Evolutionary conservation across 2,888 invertebrate species (phyloP).

Genomic region (Ashinkailepas kermadecensis): DNA sequence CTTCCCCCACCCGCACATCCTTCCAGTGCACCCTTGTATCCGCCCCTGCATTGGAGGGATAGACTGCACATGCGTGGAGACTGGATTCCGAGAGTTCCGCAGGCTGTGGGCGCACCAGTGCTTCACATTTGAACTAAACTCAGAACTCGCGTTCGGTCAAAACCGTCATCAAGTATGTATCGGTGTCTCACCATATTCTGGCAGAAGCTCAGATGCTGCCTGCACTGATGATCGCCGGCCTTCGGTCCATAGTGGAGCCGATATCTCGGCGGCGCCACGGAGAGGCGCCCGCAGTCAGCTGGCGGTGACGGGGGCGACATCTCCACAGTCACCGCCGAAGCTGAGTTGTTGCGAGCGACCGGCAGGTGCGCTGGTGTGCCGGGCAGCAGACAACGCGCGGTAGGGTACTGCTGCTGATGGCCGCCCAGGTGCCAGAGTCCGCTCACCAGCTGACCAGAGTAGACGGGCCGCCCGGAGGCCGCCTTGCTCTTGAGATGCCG

Average conservation of each 20-base stretch:
- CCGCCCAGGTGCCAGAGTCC: not conserved
- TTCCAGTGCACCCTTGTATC: too few relatives aligned
- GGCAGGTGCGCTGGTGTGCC: not conserved
- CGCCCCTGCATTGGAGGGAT: too few relatives aligned
- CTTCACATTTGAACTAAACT: too few relatives aligned
- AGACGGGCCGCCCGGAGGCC: not conserved
- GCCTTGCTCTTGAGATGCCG: not conserved
- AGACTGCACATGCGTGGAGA: too few relatives aligned
- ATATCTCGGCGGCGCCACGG: not conserved
- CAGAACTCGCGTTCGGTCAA: too few relatives aligned
- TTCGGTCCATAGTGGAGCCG: not conserved
- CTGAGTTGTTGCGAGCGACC: not conserved
- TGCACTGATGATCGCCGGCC: not conserved
- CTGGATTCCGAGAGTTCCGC: too few relatives aligned
- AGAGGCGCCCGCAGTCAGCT: not conserved
- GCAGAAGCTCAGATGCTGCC: not conserved
- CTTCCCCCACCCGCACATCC: too few relatives aligned
- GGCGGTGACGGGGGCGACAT: not conserved
- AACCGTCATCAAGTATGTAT: too few relatives aligned
- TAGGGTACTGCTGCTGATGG: not conserved
- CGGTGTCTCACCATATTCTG: not conserved
- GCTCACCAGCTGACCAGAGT: not conserved
- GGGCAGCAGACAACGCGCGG: not conserved
- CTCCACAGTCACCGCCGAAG: not conserved
- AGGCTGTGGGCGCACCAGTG: too few relatives aligned